Evolutionary conservation across 35 echinoderm and acorn worm species (phyloP).

Genomic region (Amphiura filiformis): DNA sequence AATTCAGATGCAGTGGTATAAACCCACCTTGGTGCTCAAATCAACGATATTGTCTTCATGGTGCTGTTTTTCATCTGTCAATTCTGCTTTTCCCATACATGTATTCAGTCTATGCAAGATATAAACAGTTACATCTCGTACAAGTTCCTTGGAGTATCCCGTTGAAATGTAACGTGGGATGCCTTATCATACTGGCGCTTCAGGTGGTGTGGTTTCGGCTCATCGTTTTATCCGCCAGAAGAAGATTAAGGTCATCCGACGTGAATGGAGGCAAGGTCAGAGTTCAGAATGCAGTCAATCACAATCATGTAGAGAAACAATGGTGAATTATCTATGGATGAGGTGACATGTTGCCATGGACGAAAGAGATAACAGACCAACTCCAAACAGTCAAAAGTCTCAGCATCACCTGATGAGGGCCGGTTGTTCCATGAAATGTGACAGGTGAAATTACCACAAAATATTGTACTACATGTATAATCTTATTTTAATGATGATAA

Average conservation of each 20-base stretch:
- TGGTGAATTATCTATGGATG: too few species aligned
- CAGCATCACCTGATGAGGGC: too few species aligned
- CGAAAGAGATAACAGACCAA: too few species aligned
- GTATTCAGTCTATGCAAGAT: constrained; percentile 31
- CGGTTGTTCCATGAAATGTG: too few species aligned
- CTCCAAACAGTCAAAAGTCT: too few species aligned
- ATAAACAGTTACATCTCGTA: background rate
- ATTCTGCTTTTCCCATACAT: constrained; percentile 45
- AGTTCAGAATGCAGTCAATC: background rate
- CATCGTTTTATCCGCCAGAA: background rate
- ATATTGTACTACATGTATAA: too few species aligned
- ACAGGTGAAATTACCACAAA: too few species aligned
- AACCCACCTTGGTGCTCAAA: background rate
- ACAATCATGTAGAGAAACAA: background rate
- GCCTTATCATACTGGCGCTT: background rate
- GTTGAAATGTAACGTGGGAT: constrained; percentile 14
- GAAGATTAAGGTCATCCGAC: background rate
- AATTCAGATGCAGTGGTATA: background rate
- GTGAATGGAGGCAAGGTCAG: background rate
- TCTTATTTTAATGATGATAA: too few species aligned
- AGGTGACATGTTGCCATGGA: too few species aligned
- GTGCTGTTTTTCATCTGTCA: constrained; percentile 21
- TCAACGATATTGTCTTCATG: constrained; percentile 13
- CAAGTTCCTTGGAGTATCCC: constrained; percentile 4
- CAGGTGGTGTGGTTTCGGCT: constrained; percentile 21